A percentile compares a stretch with the other conserved stretches of the same genome.
Conservation (phyloP, 2,888 invertebrate species). For the Hirtodrosophila duncani region DNA sequence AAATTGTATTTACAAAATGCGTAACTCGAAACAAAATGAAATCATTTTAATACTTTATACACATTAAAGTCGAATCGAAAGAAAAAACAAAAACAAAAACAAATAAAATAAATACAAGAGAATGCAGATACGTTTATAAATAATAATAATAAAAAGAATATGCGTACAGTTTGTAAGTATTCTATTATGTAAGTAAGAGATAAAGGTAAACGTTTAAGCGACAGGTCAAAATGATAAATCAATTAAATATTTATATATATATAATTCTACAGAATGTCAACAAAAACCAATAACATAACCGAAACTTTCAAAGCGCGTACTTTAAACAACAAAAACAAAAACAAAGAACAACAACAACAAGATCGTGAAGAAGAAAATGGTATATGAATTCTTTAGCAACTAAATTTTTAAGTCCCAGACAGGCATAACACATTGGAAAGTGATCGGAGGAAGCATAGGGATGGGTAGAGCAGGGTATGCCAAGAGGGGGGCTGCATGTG, state of each 20-base stretch:
- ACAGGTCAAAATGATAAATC: conserved; percentile 42
- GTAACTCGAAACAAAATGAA: conserved; percentile 55
- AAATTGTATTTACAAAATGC: conserved; percentile 75
- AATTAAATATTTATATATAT: conserved; percentile 48
- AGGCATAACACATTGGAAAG: conserved; percentile 42
- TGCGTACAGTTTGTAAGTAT: conserved; percentile 68
- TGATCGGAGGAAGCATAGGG: conserved; percentile 20
- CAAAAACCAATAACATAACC: conserved; percentile 4
- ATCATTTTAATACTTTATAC: conserved; percentile 75
- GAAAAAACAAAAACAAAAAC: conserved; percentile 7
- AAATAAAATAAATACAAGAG: conserved; percentile 11
- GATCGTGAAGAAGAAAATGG: too few relatives aligned
- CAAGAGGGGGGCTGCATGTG: conserved; percentile 10
- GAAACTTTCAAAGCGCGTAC: conserved; percentile 43
- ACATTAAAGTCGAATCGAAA: conserved; percentile 55
- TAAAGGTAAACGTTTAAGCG: too few relatives aligned
- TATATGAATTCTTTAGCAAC: too few relatives aligned
- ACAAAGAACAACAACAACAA: too few relatives aligned
- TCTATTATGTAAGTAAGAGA: conserved; percentile 62
- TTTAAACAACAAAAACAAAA: conserved; percentile 6
- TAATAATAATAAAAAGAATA: conserved; percentile 36
- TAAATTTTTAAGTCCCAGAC: too few relatives aligned
- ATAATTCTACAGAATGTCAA: conserved; percentile 19
- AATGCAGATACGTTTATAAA: conserved; percentile 56
- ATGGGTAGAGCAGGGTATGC: conserved; percentile 5